Evolutionary conservation across 2,888 invertebrate species (phyloP).

Genomic region (Cataglyphis livida): DNA sequence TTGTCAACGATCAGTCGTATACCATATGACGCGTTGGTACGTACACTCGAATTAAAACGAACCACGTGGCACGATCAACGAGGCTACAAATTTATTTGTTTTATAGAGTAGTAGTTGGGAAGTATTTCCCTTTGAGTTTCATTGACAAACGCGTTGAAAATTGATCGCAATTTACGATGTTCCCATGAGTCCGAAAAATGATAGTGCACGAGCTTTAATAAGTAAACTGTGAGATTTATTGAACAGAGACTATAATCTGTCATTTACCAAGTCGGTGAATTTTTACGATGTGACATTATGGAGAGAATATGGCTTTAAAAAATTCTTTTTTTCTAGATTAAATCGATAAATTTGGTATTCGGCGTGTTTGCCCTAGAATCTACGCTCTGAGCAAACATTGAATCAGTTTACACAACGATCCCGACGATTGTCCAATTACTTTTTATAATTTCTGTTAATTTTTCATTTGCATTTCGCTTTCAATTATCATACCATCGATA

Average conservation of each 20-base stretch:
- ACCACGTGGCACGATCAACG: not conserved
- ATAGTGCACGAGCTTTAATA: not conserved
- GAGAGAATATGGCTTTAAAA: not conserved
- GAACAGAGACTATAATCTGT: not conserved
- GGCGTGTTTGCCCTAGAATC: not conserved
- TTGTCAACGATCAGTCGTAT: constrained; percentile 12
- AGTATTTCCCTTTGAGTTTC: not conserved
- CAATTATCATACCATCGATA: not conserved
- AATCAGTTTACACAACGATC: constrained; percentile 1
- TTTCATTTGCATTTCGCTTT: not conserved
- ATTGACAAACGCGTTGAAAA: constrained; percentile 2
- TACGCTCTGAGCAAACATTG: constrained; percentile 8
- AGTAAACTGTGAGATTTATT: not conserved
- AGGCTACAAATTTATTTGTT: constrained; percentile 25
- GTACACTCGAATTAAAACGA: constrained; percentile 30
- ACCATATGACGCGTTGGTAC: constrained; percentile 2
- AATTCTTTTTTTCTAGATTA: not conserved
- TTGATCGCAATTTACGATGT: not conserved
- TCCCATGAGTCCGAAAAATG: not conserved
- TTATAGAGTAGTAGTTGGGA: not conserved
- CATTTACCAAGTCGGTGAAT: not conserved
- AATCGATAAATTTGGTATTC: not conserved
- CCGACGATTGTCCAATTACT: not conserved
- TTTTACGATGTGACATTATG: not conserved
- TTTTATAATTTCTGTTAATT: constrained; percentile 18